Conservation (phyloP, 2,113 vertebrate genomes). For the Caranx ignobilis region DNA sequence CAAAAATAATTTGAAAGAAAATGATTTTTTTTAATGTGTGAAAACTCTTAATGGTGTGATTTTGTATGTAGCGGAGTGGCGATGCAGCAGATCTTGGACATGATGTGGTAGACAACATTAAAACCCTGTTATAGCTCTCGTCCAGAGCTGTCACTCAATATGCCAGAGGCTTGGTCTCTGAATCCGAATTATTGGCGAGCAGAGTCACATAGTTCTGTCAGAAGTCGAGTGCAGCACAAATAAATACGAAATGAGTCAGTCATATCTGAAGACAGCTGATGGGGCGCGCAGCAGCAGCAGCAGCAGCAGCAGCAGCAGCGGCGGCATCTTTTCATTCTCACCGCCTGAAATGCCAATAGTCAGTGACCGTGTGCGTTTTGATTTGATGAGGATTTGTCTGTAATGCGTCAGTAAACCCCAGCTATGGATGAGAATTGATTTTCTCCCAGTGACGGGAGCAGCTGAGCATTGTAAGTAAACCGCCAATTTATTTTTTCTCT, state of each 20-base stretch:
- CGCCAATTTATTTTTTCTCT: constrained; percentile 65
- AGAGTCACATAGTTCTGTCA: constrained; percentile 18
- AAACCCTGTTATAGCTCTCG: constrained; percentile 22
- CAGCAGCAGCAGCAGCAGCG: no score
- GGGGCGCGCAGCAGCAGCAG: background rate
- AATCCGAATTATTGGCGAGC: constrained; percentile 30
- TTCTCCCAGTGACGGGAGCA: constrained; percentile 41
- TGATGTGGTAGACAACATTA: constrained; percentile 3
- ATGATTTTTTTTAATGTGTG: constrained; percentile 2
- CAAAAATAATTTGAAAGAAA: no score
- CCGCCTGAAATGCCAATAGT: constrained; percentile 60
- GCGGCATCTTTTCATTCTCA: constrained; percentile 17
- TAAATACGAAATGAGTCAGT: constrained; percentile 45
- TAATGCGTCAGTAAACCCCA: constrained; percentile 60
- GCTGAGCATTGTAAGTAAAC: constrained; percentile 62
- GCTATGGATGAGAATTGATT: constrained; percentile 70
- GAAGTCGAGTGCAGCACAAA: constrained; percentile 11
- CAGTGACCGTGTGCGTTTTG: constrained; percentile 63
- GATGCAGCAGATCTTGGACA: background rate
- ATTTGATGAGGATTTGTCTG: constrained; percentile 74
- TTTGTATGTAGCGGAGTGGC: background rate
- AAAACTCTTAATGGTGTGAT: background rate
- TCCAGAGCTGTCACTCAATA: background rate
- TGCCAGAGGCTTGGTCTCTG: constrained; percentile 5
- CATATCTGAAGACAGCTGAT: constrained; percentile 39